Conservation (phyloP, 2,113 vertebrate genomes). For the Columba janthina region DNA sequence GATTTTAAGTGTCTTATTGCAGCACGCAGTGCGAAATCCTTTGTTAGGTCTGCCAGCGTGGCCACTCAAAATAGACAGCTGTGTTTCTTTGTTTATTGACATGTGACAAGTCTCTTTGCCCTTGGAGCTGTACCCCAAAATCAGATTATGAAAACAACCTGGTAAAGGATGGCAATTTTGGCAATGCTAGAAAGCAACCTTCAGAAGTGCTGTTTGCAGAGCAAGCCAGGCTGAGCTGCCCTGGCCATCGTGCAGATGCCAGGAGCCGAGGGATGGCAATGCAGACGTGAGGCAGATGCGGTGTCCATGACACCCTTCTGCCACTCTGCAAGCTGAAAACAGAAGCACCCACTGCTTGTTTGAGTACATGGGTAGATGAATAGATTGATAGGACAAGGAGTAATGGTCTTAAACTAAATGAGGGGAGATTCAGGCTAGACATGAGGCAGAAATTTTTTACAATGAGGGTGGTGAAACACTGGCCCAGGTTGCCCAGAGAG, state of each 20-base stretch:
- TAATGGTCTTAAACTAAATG: too few relatives aligned
- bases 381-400: too few relatives aligned
- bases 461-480: too few relatives aligned
- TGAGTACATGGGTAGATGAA: not conserved
- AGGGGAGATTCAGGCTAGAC: too few relatives aligned
- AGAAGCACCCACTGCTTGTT: fast-evolving
- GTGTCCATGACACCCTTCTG: not conserved
- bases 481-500: too few relatives aligned
- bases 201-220: not conserved
- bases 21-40: not conserved
- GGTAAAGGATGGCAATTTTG: not conserved
- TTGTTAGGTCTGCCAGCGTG: not conserved
- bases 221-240: not conserved
- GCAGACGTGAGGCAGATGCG: fast-evolving
- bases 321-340: not conserved
- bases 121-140: not conserved
- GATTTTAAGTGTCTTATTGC: slow-evolving; percentile 3
- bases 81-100: not conserved
- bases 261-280: not conserved
- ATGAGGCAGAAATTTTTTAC: too few relatives aligned
- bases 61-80: not conserved
- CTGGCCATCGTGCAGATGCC: not conserved
- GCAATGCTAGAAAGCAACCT: not conserved
- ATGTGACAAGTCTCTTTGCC: not conserved
- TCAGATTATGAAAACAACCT: not conserved